Conservation (phyloP, 92 coral and sea anemone species). For the Plumapathes pennacea region DNA sequence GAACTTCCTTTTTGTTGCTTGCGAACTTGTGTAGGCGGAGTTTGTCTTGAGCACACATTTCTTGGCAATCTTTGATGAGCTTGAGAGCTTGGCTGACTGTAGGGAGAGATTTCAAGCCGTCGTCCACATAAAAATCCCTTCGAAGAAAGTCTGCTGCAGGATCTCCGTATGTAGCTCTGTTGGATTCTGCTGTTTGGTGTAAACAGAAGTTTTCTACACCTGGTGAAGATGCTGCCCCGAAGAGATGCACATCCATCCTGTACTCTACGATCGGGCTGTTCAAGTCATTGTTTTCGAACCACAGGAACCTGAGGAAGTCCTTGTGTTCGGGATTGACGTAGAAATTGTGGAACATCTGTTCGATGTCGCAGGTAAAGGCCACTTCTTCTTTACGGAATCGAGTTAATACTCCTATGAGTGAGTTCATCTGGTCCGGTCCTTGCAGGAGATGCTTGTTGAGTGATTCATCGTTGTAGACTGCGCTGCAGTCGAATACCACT, state of each 20-base stretch:
- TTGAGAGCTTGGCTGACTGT: conserved; percentile 10
- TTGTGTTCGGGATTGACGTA: conserved; percentile 23
- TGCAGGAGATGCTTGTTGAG: conserved; percentile 21
- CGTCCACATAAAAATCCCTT: conserved; percentile 30
- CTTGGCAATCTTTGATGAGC: conserved; percentile 7
- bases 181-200: conserved; percentile 8
- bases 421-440: conserved; percentile 20
- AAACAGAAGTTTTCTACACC: conserved; percentile 29
- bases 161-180: not conserved
- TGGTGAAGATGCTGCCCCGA: conserved; percentile 29
- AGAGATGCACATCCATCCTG: conserved; percentile 36
- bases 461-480: conserved; percentile 14
- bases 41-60: conserved; percentile 11
- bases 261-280: conserved; percentile 22
- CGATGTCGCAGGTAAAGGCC: conserved; percentile 28
- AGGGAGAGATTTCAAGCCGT: conserved; percentile 21
- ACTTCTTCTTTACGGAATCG: no score
- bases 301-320: conserved; percentile 27
- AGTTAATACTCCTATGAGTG: conserved; percentile 13
- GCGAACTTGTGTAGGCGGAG: conserved; percentile 35
- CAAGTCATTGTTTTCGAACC: conserved; percentile 27
- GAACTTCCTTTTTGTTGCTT: conserved; percentile 17
- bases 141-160: conserved; percentile 23
- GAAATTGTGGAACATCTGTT: conserved; percentile 29
- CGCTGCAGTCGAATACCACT: no score